phyloP scores from a whole-genome alignment of 2,113 vertebrate species.

The Numenius arquata region DNA sequence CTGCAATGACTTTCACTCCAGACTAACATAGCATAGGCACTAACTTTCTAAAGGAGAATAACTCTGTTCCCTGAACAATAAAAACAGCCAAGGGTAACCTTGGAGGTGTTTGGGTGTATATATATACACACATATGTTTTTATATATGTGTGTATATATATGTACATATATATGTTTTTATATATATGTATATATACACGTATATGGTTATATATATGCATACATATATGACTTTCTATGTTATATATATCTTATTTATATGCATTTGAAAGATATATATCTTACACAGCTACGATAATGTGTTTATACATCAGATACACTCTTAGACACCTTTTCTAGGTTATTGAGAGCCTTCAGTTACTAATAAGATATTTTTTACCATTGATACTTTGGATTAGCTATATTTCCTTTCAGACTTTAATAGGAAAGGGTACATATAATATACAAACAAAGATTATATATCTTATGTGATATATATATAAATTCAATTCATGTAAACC shows the following conservation, averaged over 20 bases:
- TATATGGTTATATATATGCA: fast-evolving
- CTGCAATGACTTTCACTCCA: not conserved
- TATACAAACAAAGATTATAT: not conserved
- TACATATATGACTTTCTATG: not conserved
- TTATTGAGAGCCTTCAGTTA: not conserved
- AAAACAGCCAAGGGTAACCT: not conserved
- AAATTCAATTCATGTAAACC: not conserved
- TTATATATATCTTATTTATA: not conserved
- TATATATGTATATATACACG: too few species aligned
- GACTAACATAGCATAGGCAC: not conserved
- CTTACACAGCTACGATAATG: not conserved
- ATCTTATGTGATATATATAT: not conserved
- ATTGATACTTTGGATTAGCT: not conserved
- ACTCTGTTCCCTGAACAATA: not conserved
- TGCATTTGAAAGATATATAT: not conserved
- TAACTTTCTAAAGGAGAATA: not conserved
- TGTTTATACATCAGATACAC: not conserved
- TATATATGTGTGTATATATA: not conserved
- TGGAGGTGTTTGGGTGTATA: not conserved
- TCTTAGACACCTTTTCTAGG: not conserved
- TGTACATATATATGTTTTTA: too few species aligned
- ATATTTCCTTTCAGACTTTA: not conserved
- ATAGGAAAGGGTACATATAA: not conserved
- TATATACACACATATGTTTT: too few species aligned
- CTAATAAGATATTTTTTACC: not conserved